A percentile compares a stretch with the other conserved stretches of the same genome.
These are phyloP conservation scores for Acestrorhynchus altus DNA, from an alignment of 2,797 vertebrate genomes.

Conservation along the genomic window DNA sequence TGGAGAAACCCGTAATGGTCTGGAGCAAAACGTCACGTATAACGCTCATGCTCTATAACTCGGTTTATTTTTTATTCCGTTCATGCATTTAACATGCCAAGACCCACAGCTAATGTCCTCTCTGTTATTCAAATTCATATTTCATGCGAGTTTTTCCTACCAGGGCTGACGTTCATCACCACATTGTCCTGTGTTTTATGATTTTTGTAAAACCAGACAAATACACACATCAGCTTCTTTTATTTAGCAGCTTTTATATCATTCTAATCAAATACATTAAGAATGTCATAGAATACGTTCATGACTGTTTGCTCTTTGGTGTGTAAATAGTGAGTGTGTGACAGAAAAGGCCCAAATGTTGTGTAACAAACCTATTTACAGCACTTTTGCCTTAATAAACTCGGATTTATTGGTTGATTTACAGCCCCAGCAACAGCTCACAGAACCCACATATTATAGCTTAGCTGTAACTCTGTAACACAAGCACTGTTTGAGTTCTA, in stretches of 20 bases:
- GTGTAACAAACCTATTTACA: background rate
- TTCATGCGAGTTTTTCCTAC: background rate
- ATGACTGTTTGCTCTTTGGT: too few species aligned
- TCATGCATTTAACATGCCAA: conserved; percentile 31
- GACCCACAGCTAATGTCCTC: conserved; percentile 3
- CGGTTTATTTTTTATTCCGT: conserved; percentile 19
- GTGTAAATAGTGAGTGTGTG: too few species aligned
- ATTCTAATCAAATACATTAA: background rate
- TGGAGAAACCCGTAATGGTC: background rate
- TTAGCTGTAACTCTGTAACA: too few species aligned
- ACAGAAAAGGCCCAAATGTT: too few species aligned
- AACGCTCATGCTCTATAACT: conserved; percentile 14
- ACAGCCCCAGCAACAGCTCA: too few species aligned
- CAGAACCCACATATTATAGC: too few species aligned
- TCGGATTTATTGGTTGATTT: too few species aligned
- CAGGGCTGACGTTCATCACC: background rate
- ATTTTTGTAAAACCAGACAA: background rate
- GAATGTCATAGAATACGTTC: too few species aligned
- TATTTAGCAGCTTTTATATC: background rate
- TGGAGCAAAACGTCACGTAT: background rate
- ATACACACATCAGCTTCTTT: background rate
- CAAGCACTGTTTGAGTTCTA: too few species aligned
- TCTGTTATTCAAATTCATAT: background rate
- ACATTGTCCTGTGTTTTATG: background rate
- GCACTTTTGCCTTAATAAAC: too few species aligned